Conservation (phyloP, 2,888 invertebrate species). For the Endotricha flammealis region DNA sequence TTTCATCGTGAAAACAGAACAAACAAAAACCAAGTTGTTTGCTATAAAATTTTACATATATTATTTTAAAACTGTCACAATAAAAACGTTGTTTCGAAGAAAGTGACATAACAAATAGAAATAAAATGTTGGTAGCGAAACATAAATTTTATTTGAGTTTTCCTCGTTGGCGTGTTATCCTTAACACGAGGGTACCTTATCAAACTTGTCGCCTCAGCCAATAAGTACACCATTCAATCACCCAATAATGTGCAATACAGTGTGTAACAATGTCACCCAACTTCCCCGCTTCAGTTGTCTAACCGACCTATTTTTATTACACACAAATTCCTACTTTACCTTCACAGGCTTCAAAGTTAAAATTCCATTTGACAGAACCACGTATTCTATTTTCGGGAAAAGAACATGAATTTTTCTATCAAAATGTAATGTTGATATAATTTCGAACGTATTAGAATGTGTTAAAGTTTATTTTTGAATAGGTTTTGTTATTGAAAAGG, state of each 20-base stretch:
- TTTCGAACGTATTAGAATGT: too few relatives aligned
- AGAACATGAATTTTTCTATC: slow-evolving; percentile 53
- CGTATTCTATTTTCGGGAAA: slow-evolving; percentile 28
- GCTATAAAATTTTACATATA: too few relatives aligned
- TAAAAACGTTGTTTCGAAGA: too few relatives aligned
- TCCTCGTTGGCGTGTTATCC: slow-evolving; percentile 40
- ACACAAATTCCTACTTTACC: slow-evolving; percentile 28
- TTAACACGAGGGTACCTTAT: slow-evolving; percentile 62
- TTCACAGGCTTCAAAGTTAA: fast-evolving
- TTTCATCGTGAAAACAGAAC: too few relatives aligned
- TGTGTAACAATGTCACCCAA: slow-evolving; percentile 74
- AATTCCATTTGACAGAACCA: slow-evolving; percentile 10
- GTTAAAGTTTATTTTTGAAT: slow-evolving; percentile 27
- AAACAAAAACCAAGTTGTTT: too few relatives aligned
- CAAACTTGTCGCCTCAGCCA: slow-evolving; percentile 63
- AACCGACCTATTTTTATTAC: slow-evolving; percentile 15
- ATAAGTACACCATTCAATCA: slow-evolving; percentile 74
- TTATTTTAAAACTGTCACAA: too few relatives aligned
- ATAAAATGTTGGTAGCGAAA: slow-evolving; percentile 6
- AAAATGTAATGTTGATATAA: too few relatives aligned
- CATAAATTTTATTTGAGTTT: slow-evolving; percentile 3
- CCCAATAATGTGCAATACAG: slow-evolving; percentile 77
- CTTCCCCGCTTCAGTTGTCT: slow-evolving; percentile 37
- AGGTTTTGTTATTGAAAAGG: slow-evolving; percentile 17
- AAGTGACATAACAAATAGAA: slow-evolving; percentile 13